Conservation (phyloP, 2,888 invertebrate species). For the Epinotia nisella region DNA sequence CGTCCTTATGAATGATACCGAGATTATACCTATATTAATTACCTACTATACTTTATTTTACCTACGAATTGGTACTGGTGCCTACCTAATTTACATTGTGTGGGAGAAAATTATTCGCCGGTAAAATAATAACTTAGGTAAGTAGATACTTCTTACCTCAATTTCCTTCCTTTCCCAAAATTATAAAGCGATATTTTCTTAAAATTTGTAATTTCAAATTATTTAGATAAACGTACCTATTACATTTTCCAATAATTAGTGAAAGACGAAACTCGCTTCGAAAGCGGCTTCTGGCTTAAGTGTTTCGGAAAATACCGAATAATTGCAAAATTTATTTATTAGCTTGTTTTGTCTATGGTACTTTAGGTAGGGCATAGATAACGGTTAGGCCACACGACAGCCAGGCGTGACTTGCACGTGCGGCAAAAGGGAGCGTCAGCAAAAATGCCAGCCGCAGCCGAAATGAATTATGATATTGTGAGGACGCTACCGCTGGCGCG, state of each 20-base stretch:
- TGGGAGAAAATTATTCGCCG: not conserved
- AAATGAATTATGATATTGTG: conserved; percentile 31
- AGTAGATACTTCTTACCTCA: conserved; percentile 2
- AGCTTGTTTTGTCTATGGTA: conserved; percentile 32
- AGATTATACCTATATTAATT: not conserved
- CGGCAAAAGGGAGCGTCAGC: conserved; percentile 48
- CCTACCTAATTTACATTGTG: not conserved
- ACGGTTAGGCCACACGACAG: conserved; percentile 49
- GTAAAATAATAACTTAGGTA: not conserved
- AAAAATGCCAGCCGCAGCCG: conserved; percentile 45
- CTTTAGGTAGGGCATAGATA: conserved; percentile 50
- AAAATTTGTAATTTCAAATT: not conserved
- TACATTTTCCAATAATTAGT: conserved; percentile 24
- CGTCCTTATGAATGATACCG: not conserved
- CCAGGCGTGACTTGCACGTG: conserved; percentile 53
- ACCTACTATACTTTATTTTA: not conserved
- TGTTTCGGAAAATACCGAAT: conserved; percentile 7
- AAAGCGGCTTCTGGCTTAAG: conserved; percentile 16
- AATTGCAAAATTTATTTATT: conserved; percentile 30
- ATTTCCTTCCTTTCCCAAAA: not conserved
- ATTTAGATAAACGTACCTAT: conserved; percentile 13
- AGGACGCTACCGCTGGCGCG: conserved; percentile 14
- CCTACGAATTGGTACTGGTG: no score
- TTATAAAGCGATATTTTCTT: not conserved
- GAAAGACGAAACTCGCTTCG: conserved; percentile 23